Conservation (phyloP, 64 coral and sea anemone species). For the Exaiptasia diaphana region DNA sequence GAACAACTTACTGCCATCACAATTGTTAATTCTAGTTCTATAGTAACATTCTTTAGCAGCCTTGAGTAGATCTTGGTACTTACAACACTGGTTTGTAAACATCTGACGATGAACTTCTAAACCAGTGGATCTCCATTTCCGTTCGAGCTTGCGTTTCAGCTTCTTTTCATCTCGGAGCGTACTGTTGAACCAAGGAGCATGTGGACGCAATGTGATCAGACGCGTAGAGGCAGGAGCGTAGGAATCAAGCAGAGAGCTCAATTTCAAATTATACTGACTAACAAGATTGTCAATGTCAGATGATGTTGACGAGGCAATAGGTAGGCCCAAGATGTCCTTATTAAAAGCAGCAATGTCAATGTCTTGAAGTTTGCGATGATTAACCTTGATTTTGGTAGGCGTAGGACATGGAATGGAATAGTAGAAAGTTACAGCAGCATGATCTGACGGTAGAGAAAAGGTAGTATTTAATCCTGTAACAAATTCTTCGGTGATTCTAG, state of each 20-base stretch:
- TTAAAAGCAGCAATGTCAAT: neutral
- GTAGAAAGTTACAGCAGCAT: neutral
- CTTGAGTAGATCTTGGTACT: slow-evolving; percentile 44
- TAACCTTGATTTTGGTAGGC: neutral
- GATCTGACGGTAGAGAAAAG: neutral
- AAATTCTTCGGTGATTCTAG: neutral
- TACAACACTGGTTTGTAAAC: slow-evolving; percentile 27
- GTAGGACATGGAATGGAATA: neutral
- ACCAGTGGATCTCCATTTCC: slow-evolving; percentile 14
- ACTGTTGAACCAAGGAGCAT: slow-evolving; percentile 33
- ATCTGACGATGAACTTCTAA: slow-evolving; percentile 47
- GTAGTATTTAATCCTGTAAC: neutral
- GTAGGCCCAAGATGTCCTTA: neutral
- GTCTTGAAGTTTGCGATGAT: neutral
- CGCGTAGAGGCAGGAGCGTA: slow-evolving; percentile 11
- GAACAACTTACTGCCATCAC: slow-evolving; percentile 1
- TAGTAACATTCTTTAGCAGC: neutral
- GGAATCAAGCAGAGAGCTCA: slow-evolving; percentile 14
- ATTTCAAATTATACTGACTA: slow-evolving; percentile 4
- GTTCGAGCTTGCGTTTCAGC: slow-evolving; percentile 15
- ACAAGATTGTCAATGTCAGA: neutral
- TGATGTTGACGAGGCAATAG: neutral
- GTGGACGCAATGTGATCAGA: slow-evolving; percentile 29
- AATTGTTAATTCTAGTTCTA: neutral
- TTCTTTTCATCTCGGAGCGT: slow-evolving; percentile 17